These are phyloP conservation scores for Matsumyia berberina DNA, from an alignment of 2,888 invertebrate genomes.

Conservation along the genomic window DNA sequence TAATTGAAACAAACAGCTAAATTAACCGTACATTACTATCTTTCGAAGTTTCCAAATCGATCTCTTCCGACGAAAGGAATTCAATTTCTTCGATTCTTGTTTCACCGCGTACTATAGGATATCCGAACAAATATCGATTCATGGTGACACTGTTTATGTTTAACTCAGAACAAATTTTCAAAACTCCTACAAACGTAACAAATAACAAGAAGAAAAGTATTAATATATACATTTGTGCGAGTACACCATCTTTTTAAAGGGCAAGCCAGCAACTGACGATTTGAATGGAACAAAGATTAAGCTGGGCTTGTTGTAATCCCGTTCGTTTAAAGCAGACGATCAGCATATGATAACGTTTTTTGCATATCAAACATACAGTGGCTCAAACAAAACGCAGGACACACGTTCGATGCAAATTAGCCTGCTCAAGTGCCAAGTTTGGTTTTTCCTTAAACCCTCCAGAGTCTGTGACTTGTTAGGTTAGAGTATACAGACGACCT, in stretches of 20 bases:
- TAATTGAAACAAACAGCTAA: background rate
- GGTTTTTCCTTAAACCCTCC: too few species aligned
- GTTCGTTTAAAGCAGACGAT: too few species aligned
- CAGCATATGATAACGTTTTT: too few species aligned
- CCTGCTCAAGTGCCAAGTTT: too few species aligned
- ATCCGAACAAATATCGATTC: constrained; percentile 57
- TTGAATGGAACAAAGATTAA: background rate
- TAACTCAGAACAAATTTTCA: constrained; percentile 33
- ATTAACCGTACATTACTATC: constrained; percentile 1
- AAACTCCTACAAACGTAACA: constrained; percentile 13
- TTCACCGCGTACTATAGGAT: constrained; percentile 12
- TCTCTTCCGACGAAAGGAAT: constrained; percentile 42
- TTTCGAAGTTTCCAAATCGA: constrained; percentile 12
- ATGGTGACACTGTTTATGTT: constrained; percentile 19
- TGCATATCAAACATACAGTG: too few species aligned
- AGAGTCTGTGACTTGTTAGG: too few species aligned
- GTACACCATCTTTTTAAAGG: constrained; percentile 20
- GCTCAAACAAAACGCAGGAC: too few species aligned
- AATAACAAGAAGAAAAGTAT: constrained; percentile 16
- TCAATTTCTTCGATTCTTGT: constrained; percentile 58
- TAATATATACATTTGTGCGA: constrained; percentile 7
- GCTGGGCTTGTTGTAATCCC: too few species aligned
- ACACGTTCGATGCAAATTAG: too few species aligned
- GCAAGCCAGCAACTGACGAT: constrained; percentile 6
- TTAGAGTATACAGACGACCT: too few species aligned